Evolutionary conservation across 2,797 vertebrate genomes (phyloP).

Genomic region (Novumbra hubbsi): DNA sequence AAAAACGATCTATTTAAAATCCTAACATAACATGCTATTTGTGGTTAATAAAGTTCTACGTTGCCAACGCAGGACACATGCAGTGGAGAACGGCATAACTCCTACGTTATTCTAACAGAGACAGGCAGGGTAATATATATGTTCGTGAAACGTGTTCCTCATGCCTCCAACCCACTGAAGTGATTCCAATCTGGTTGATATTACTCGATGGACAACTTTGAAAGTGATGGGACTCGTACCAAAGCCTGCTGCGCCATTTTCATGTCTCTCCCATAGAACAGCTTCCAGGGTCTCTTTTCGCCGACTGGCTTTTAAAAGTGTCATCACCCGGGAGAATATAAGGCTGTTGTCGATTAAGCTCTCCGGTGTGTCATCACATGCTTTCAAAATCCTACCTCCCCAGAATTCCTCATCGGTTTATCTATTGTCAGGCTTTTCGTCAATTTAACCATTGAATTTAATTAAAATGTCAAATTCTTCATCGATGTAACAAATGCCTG

Average conservation of each 20-base stretch:
- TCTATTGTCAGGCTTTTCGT: slow-evolving; percentile 20
- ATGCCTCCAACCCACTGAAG: slow-evolving; percentile 37
- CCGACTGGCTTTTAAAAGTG: not conserved
- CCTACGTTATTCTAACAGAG: slow-evolving; percentile 40
- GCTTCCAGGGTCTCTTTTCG: not conserved
- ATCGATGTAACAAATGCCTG: not conserved
- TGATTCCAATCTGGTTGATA: slow-evolving; percentile 38
- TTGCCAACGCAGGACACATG: slow-evolving; percentile 53
- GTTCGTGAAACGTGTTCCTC: slow-evolving; percentile 42
- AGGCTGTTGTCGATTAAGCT: not conserved
- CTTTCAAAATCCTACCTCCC: not conserved
- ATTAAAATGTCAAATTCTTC: slow-evolving; percentile 13
- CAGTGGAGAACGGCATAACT: slow-evolving; percentile 27
- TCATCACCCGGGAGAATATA: slow-evolving; percentile 12
- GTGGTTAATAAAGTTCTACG: slow-evolving; percentile 35
- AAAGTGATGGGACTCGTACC: slow-evolving; percentile 29
- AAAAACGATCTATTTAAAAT: slow-evolving; percentile 46
- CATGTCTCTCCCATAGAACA: not conserved
- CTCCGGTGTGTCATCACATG: not conserved
- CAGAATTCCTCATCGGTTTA: not conserved
- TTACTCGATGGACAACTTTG: slow-evolving; percentile 31
- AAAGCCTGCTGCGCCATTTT: not conserved
- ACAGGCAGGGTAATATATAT: slow-evolving; percentile 38
- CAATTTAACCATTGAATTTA: not conserved
- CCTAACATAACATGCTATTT: slow-evolving; percentile 39